Evolutionary conservation across 2,888 invertebrate species (phyloP).

Genomic region (Drosophila ustulata): DNA sequence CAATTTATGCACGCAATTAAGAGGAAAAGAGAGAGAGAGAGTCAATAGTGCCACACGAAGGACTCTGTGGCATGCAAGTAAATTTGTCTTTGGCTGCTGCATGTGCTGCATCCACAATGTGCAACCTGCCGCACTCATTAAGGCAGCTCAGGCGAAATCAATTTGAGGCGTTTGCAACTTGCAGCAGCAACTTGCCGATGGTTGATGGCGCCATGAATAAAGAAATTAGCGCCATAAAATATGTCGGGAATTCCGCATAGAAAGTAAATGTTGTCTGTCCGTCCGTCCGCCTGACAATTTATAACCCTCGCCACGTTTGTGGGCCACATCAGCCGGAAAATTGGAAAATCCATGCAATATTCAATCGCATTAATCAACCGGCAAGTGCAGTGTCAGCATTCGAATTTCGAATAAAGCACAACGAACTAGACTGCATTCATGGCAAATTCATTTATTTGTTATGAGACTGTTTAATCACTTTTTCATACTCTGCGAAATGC

Average conservation of each 20-base stretch:
- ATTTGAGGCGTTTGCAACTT: slow-evolving; percentile 45
- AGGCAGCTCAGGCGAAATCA: slow-evolving; percentile 41
- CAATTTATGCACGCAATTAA: slow-evolving; percentile 81
- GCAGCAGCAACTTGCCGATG: not conserved
- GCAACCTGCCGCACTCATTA: slow-evolving; percentile 45
- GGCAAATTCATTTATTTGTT: not conserved
- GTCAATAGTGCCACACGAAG: slow-evolving; percentile 8
- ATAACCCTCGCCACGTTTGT: slow-evolving; percentile 55
- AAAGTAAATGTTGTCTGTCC: slow-evolving; percentile 38
- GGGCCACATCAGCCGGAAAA: slow-evolving; percentile 26
- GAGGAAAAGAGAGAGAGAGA: slow-evolving; percentile 37
- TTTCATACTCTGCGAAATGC: not conserved
- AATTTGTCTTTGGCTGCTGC: slow-evolving; percentile 71
- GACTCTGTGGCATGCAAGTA: slow-evolving; percentile 78
- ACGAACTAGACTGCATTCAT: not conserved
- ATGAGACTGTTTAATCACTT: not conserved
- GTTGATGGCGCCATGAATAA: slow-evolving; percentile 67
- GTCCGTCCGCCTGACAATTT: slow-evolving; percentile 29
- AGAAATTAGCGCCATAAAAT: slow-evolving; percentile 72
- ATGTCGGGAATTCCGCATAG: slow-evolving; percentile 56
- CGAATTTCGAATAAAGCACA: slow-evolving; percentile 5
- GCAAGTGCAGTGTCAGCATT: slow-evolving; percentile 1
- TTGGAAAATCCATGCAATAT: slow-evolving; percentile 57
- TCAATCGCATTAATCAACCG: slow-evolving; percentile 43
- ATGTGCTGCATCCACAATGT: slow-evolving; percentile 74